Conservation (phyloP, 2,888 invertebrate species). For the Aspidapion aeneum region DNA sequence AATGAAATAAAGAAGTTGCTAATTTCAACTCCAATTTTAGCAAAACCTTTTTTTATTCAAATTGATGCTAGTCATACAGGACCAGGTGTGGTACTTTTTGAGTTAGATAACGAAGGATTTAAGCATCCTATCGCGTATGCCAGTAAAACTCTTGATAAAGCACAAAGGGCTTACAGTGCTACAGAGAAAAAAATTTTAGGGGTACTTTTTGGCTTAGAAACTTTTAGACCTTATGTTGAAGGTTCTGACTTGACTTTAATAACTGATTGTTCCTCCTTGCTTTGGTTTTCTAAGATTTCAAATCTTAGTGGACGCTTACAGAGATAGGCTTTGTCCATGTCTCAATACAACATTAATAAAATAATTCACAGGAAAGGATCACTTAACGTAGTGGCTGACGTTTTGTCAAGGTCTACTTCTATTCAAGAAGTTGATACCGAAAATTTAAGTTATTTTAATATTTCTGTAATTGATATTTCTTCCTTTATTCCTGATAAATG, state of each 20-base stretch:
- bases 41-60: constrained; percentile 25
- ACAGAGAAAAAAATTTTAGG: constrained; percentile 10
- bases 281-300: constrained; percentile 27
- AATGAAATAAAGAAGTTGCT: constrained; percentile 21
- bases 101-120: constrained; percentile 15
- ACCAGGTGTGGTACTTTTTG: constrained; percentile 31
- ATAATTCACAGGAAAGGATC: constrained; percentile 25
- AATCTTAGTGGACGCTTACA: constrained; percentile 28
- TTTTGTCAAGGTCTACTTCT: constrained; percentile 12
- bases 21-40: constrained; percentile 26
- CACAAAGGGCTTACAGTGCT: constrained; percentile 11
- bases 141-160: constrained; percentile 12
- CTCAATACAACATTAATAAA: constrained; percentile 23
- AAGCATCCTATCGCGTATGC: constrained; percentile 22
- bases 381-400: constrained; percentile 24
- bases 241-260: constrained; percentile 15
- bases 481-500: constrained; percentile 5
- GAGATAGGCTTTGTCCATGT: constrained; percentile 26
- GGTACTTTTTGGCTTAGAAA: constrained; percentile 7
- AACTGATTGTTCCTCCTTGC: constrained; percentile 30
- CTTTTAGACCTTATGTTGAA: constrained; percentile 11
- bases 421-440: not conserved
- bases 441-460: not conserved
- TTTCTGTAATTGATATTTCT: not conserved
- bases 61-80: constrained; percentile 32